Percentiles rank a stretch among this genome's conserved stretches.
Conservation (phyloP, 92 coral and sea anemone genomes). For the Ricordea florida region DNA sequence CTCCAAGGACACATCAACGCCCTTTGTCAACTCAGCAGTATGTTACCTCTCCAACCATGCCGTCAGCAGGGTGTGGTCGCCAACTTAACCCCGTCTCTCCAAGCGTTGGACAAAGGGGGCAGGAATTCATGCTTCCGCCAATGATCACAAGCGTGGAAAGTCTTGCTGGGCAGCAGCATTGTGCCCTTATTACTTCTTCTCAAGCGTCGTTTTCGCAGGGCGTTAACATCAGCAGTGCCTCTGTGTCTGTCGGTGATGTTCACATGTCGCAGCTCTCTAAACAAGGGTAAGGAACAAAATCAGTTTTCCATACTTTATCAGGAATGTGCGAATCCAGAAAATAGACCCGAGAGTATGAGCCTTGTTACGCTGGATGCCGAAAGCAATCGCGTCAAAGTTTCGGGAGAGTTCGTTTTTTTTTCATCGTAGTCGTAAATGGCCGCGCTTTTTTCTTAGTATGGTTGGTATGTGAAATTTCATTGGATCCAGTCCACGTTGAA, state of each 20-base stretch:
- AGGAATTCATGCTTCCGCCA: slow-evolving; percentile 69
- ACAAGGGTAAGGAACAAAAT: slow-evolving; percentile 59
- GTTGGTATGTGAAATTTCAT: too few species aligned
- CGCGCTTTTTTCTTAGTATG: too few species aligned
- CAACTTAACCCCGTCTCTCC: slow-evolving; percentile 69
- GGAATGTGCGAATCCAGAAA: not conserved
- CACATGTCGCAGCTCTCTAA: slow-evolving; percentile 41
- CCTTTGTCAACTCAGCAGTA: slow-evolving; percentile 68
- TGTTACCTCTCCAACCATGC: slow-evolving; percentile 88
- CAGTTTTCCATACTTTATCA: not conserved
- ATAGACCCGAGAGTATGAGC: not conserved
- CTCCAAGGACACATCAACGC: slow-evolving; percentile 93
- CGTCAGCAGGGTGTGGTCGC: slow-evolving; percentile 72
- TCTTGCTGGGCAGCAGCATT: slow-evolving; percentile 36
- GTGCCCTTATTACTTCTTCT: too few species aligned
- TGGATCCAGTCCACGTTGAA: too few species aligned
- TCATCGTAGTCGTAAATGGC: too few species aligned
- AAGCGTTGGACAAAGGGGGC: slow-evolving; percentile 60
- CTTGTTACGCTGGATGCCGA: too few species aligned
- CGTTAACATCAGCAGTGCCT: not conserved
- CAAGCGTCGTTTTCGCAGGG: slow-evolving; percentile 2
- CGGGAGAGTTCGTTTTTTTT: too few species aligned
- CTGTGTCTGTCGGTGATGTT: slow-evolving; percentile 2
- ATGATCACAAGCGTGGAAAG: slow-evolving; percentile 59
- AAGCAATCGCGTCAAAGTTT: too few species aligned